Percentiles rank a stretch among this genome's conserved stretches.
Evolutionary conservation across 2,888 invertebrate species (phyloP).

Genomic region (Chymomyza procnemis): DNA sequence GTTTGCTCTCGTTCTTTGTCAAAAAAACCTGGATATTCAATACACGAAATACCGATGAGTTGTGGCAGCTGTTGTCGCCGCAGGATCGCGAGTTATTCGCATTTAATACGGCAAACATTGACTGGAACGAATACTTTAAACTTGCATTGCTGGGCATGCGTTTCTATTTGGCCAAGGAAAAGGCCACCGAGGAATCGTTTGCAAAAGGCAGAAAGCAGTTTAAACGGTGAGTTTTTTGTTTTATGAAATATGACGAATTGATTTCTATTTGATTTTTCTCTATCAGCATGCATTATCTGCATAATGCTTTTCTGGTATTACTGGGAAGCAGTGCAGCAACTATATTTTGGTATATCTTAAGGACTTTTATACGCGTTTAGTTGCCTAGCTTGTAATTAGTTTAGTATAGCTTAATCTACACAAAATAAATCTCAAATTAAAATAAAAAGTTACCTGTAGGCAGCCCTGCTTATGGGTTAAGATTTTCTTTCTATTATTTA

Average conservation of each 20-base stretch:
- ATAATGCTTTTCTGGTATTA: constrained; percentile 53
- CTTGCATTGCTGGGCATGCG: constrained; percentile 86
- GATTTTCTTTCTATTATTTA: too few relatives aligned
- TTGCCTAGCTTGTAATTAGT: too few relatives aligned
- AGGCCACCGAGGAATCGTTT: constrained; percentile 81
- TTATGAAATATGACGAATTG: background rate
- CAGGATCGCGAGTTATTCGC: constrained; percentile 82
- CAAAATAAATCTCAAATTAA: too few relatives aligned
- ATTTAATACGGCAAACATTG: constrained; percentile 85
- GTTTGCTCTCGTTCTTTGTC: constrained; percentile 87
- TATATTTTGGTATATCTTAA: constrained; percentile 2
- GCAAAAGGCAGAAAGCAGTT: constrained; percentile 82
- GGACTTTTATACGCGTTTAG: too few relatives aligned
- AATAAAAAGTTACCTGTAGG: too few relatives aligned
- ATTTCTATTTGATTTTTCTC: background rate
- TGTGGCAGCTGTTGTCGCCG: constrained; percentile 78
- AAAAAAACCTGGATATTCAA: constrained; percentile 86
- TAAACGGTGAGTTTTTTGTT: constrained; percentile 79
- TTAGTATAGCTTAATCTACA: too few relatives aligned
- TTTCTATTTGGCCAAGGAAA: constrained; percentile 87
- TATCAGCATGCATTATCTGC: constrained; percentile 66
- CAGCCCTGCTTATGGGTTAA: too few relatives aligned
- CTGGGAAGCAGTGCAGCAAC: constrained; percentile 43
- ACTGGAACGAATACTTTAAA: constrained; percentile 81
- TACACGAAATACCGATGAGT: constrained; percentile 80